Base-by-base conservation (phyloP, 2,797 vertebrate species). In the Delichon dasypus region DNA sequence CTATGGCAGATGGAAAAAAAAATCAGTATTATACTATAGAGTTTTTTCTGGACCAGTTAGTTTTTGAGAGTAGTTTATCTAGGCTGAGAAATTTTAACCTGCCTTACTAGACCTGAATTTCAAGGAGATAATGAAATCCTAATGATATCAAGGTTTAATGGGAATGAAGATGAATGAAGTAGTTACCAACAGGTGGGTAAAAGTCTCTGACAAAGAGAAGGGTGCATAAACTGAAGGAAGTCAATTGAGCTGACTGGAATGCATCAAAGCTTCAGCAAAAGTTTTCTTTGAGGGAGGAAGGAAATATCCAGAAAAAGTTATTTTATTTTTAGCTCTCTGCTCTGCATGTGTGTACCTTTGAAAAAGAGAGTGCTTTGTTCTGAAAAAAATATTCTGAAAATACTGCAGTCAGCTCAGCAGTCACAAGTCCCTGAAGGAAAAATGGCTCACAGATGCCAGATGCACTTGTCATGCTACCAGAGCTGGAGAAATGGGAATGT, bases 291-390 rank as follows among this genome's bases (percentile, higher is more conserved):
- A 73, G 11, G 20, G 34, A 72, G 34, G n/a, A 85, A 71, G 22
- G 11, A 48, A 89, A 80, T 65, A 95, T 61, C 34, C 51, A 77
- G 32, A 91, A 50, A 48, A 88, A 45, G 55, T 92, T 91, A 70
- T 91, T 92, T 94, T 95, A 94, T 91, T 96, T 96, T 96, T 94
- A 88, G 87, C 51, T 89, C 48, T 79, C 66, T 89, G 51, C 77
- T 95, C 80, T 82, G 85, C 55, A 38, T 95, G 85, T 89, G 67
- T 94, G 67, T 80, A 85, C 42, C 80, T 91, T 93, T 94, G 90
- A 90, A 91, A 94, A 91, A 74, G 26, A 10, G 29, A 91, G 20
- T 45, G 32, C 48, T 94, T 94, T 96, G 51, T 93, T 91, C 73
- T 84, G 60, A 90, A 92, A 94, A 89, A 93, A 42, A 18, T 29